phyloP scores from a whole-genome alignment of 2,797 vertebrate genomes.

The Nannoperca australis region DNA sequence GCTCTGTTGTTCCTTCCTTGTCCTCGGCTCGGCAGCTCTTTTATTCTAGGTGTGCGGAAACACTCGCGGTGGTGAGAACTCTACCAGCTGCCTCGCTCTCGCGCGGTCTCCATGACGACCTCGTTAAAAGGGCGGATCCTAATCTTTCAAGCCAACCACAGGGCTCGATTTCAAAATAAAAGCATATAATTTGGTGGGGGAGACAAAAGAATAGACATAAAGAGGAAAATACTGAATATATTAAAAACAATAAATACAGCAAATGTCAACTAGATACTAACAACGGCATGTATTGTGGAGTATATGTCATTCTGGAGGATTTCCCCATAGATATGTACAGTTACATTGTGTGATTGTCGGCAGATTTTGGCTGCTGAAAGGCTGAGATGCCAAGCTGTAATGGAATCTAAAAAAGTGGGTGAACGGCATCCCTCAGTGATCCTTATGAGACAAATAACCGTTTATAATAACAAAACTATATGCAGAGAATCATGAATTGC shows the following conservation, averaged over 20 bases:
- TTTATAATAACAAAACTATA: neutral
- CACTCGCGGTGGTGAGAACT: conserved; percentile 69
- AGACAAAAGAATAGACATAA: conserved; percentile 55
- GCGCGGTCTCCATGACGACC: conserved; percentile 85
- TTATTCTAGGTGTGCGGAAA: conserved; percentile 78
- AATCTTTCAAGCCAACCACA: conserved; percentile 41
- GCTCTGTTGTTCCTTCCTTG: conserved; percentile 45
- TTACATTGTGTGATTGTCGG: neutral
- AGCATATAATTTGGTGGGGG: conserved; percentile 13
- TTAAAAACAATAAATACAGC: neutral
- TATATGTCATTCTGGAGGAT: neutral
- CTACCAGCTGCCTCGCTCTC: conserved; percentile 81
- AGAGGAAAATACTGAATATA: neutral
- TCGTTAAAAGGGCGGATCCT: conserved; percentile 67
- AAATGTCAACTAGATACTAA: neutral
- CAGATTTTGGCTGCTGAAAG: neutral
- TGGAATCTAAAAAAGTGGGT: neutral
- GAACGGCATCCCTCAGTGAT: neutral
- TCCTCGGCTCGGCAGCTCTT: conserved; percentile 63
- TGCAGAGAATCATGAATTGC: neutral
- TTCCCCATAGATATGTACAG: neutral
- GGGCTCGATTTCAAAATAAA: conserved; percentile 66
- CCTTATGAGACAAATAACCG: neutral
- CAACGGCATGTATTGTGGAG: neutral
- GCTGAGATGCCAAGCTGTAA: neutral